phyloP scores from a whole-genome alignment of 2,113 vertebrate species.

The Leptodactylus fuscus region DNA sequence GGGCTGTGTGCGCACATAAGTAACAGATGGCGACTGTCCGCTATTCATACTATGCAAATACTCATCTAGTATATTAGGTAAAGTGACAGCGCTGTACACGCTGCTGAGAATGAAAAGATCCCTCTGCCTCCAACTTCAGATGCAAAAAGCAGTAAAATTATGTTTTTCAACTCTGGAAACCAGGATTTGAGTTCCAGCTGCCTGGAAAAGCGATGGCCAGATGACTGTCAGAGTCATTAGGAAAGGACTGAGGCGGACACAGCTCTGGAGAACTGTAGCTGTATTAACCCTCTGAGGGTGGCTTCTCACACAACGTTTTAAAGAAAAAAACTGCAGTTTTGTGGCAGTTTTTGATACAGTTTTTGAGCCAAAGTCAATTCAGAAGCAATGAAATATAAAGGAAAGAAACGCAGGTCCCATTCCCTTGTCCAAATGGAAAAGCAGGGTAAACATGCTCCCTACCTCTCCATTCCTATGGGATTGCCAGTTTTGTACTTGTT shows the following conservation, averaged over 20 bases:
- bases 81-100: neutral
- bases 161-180: constrained; percentile 15
- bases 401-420: too few relatives aligned
- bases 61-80: neutral
- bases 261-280: too few relatives aligned
- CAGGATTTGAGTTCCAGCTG: neutral
- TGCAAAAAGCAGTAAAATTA: constrained; percentile 26
- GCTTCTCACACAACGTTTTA: too few relatives aligned
- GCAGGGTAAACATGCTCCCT: too few relatives aligned
- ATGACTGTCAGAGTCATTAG: constrained; percentile 39
- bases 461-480: too few relatives aligned
- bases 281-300: too few relatives aligned
- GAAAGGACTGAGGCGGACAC: neutral
- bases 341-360: too few relatives aligned
- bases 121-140: constrained; percentile 16
- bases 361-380: too few relatives aligned
- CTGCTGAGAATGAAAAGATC: neutral
- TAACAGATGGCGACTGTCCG: constrained; percentile 2
- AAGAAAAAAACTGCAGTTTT: too few relatives aligned
- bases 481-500: too few relatives aligned
- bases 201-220: constrained; percentile 18
- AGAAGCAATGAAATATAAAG: too few relatives aligned
- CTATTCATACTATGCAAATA: constrained; percentile 1
- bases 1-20: neutral
- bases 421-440: too few relatives aligned